A percentile compares a stretch with the other conserved stretches of the same genome.
phyloP scores from a whole-genome alignment of 1,140 invertebrate species.

The Lordiphosa stackelbergi region DNA sequence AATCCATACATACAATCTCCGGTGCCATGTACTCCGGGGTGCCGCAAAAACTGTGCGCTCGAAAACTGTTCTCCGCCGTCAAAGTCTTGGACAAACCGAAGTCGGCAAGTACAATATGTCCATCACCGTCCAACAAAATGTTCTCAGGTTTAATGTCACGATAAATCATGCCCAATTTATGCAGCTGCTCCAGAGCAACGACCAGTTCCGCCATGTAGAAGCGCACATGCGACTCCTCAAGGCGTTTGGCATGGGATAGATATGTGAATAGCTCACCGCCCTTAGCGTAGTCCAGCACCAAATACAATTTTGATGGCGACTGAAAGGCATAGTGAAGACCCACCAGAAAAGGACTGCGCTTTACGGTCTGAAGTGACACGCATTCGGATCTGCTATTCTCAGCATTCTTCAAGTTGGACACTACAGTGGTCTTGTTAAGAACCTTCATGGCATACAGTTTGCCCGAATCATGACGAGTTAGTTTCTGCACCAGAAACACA shows the following conservation, averaged over 20 bases:
- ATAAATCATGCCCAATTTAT: conserved; percentile 95
- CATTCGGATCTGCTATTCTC: conserved; percentile 95
- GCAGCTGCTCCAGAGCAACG: conserved; percentile 92
- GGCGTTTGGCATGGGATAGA: conserved; percentile 91
- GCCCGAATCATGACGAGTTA: conserved; percentile 86
- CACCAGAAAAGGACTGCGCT: conserved; percentile 93
- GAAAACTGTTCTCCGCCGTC: conserved; percentile 76
- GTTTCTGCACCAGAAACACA: conserved; percentile 93
- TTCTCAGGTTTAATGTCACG: conserved; percentile 97
- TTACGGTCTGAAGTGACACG: conserved; percentile 89
- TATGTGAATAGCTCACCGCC: conserved; percentile 96
- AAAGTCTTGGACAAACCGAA: conserved; percentile 93
- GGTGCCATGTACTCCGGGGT: conserved; percentile 98
- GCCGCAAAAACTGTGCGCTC: conserved; percentile 98
- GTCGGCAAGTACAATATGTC: conserved; percentile 96
- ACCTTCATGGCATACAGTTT: conserved; percentile 97
- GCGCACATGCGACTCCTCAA: conserved; percentile 89
- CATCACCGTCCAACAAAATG: conserved; percentile 90
- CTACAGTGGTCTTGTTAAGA: conserved; percentile 91
- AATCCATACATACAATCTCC: conserved; percentile 90
- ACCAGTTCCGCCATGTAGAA: conserved; percentile 95
- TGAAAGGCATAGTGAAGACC: conserved; percentile 97
- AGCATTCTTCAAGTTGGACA: conserved; percentile 94
- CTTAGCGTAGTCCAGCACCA: conserved; percentile 95
- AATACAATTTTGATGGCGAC: conserved; percentile 92